Evolutionary conservation across 2,113 vertebrate genomes (phyloP).

Genomic region (Ciconia stormi): DNA sequence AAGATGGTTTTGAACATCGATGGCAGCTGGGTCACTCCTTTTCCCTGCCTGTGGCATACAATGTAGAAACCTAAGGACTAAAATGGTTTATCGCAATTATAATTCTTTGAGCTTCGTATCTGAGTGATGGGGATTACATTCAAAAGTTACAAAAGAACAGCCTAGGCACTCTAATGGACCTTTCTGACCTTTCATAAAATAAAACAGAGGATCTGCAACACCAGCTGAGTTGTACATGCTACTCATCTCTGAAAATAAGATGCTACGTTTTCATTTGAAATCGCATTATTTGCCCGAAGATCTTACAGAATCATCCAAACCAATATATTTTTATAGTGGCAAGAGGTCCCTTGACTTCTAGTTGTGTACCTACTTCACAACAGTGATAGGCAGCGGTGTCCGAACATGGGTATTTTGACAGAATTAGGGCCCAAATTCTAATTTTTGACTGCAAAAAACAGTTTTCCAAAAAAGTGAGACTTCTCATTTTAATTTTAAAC

Average conservation of each 20-base stretch:
- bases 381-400: rapidly evolving
- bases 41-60: background rate
- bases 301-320: background rate
- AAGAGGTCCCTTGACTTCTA: background rate
- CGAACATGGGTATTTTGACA: background rate
- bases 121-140: background rate
- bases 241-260: background rate
- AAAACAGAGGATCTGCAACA: background rate
- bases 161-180: background rate
- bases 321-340: background rate
- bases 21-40: background rate
- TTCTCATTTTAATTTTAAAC: background rate
- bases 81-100: background rate
- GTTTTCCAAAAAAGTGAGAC: background rate
- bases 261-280: background rate
- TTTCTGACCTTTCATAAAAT: background rate
- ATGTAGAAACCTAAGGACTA: background rate
- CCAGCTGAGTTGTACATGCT: background rate
- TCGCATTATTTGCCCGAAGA: background rate
- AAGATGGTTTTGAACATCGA: background rate
- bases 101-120: background rate
- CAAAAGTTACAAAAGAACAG: background rate
- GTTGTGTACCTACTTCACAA: background rate
- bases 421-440: background rate
- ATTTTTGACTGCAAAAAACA: background rate